Evolutionary conservation across 64 coral and sea anemone species (phyloP).

Genomic region (Pachyseris speciosa): DNA sequence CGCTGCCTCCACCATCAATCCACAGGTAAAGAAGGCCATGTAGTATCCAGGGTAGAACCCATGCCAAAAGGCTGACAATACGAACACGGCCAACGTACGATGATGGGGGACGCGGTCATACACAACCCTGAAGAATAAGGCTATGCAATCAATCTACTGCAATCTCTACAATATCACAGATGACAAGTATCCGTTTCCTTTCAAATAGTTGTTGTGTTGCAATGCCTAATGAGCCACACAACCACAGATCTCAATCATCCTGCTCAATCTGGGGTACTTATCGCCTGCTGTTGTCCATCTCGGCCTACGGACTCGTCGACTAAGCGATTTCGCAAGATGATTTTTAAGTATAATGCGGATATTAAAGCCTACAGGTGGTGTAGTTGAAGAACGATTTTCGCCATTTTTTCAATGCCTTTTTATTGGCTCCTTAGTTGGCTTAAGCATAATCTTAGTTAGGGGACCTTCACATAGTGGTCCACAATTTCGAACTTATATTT

Average conservation of each 20-base stretch:
- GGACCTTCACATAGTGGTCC: no score
- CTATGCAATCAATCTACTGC: not conserved
- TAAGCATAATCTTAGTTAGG: no score
- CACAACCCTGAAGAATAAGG: slow-evolving; percentile 49
- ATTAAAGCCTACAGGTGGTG: no score
- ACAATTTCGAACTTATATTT: not conserved
- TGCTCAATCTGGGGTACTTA: no score
- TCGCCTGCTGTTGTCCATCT: no score
- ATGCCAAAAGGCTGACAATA: slow-evolving; percentile 81
- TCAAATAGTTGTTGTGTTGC: not conserved
- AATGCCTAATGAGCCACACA: no score
- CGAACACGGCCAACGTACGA: slow-evolving; percentile 59
- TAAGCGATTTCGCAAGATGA: no score
- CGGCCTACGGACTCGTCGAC: no score
- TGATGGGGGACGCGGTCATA: slow-evolving; percentile 76
- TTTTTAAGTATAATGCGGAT: no score
- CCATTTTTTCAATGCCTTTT: not conserved
- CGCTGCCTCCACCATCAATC: slow-evolving; percentile 71
- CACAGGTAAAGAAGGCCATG: slow-evolving; percentile 59
- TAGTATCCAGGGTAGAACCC: slow-evolving; percentile 92
- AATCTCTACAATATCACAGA: no score
- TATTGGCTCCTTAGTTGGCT: not conserved
- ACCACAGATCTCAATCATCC: no score
- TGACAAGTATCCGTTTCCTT: not conserved
- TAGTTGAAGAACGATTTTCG: no score